Base-by-base conservation (phyloP, 2,888 invertebrate species). In the Conomelus anceps region DNA sequence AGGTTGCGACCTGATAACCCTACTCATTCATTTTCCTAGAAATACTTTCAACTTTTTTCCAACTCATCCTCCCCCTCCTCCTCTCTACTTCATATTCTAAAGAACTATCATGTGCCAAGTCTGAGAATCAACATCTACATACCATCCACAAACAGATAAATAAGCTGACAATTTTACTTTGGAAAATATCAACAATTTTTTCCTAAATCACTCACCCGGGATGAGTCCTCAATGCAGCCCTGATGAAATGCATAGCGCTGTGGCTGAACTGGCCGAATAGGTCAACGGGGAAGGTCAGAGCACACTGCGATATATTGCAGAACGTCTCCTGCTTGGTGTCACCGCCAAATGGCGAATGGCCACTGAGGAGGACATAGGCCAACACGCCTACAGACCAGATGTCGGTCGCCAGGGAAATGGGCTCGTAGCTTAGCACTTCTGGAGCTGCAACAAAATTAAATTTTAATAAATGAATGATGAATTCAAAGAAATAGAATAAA, bases 311-410 rank as follows among this genome's bases (percentile, higher is more conserved):
- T 93, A 99, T 99, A 94, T 99, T 99, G 92, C 98, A 96, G 95
- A 98, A 99, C 89, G 99, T 99, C 94, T 98, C 98, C 94, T 99
- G 98, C 94, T 98, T 98, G 91, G 97, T 97, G 93, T 98, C 98
- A 89, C 98, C 98, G 89, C 98, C 98, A 94, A 99, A 99, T 23
- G 99, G 99, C 89, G 98, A 98, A 94, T 97, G 98, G 89, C 98
- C 98, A 92, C 98, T 98, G 91, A 99, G 94, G 92, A 99, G 95
- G 41, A 99, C 99, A 94, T 99, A 99, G 23, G 98, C 96, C 92
- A 99, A 94, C 85, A 99, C 98, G 90, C 99, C 99, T 92, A 98
- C 96, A 90, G 98, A 98, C 99, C 99, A 99, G 94, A 99, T 98
- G 94, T 99, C 99, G 90, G 98, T 98, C 85, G 98, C 96, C 91